A percentile compares a stretch with the other conserved stretches of the same genome.
Evolutionary conservation across 2,797 vertebrate species (phyloP).

Genomic region (Pseudochaenichthys georgianus): DNA sequence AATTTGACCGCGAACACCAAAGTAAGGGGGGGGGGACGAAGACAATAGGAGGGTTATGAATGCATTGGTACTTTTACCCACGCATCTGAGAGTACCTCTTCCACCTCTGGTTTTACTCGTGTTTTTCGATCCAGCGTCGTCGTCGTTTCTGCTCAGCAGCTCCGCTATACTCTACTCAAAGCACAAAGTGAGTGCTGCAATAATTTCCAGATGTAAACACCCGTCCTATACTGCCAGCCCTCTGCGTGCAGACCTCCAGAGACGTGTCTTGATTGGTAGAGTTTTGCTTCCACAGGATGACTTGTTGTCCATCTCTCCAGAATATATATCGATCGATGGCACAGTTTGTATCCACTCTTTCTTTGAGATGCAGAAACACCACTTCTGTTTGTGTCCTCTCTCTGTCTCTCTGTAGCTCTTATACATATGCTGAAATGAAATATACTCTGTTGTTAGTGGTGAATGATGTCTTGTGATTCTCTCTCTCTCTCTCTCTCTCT

Average conservation of each 20-base stretch:
- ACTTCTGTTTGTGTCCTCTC: conserved; percentile 39
- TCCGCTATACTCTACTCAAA: conserved; percentile 62
- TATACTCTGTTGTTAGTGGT: conserved; percentile 87
- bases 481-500: conserved; percentile 50
- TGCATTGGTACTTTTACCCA: no score
- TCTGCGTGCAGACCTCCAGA: conserved; percentile 27
- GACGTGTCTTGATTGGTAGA: conserved; percentile 61
- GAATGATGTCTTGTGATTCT: conserved; percentile 85
- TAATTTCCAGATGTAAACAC: conserved; percentile 47
- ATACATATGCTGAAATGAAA: conserved; percentile 87
- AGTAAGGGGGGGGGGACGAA: no score
- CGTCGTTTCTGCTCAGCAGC: conserved; percentile 56
- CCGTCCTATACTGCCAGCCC: conserved; percentile 54
- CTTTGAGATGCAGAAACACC: conserved; percentile 59
- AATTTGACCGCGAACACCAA: no score
- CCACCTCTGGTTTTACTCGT: no score
- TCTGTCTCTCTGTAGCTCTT: conserved; percentile 79
- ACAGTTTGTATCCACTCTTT: conserved; percentile 53
- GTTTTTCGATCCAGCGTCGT: conserved; percentile 25
- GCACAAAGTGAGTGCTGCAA: conserved; percentile 73
- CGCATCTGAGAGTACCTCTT: no score
- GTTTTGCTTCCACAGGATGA: conserved; percentile 59
- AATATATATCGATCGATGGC: conserved; percentile 44
- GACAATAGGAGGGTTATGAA: no score
- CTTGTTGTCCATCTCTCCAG: conserved; percentile 34